phyloP scores from a whole-genome alignment of 2,797 vertebrate genomes.

The Sciurus vulgaris region DNA sequence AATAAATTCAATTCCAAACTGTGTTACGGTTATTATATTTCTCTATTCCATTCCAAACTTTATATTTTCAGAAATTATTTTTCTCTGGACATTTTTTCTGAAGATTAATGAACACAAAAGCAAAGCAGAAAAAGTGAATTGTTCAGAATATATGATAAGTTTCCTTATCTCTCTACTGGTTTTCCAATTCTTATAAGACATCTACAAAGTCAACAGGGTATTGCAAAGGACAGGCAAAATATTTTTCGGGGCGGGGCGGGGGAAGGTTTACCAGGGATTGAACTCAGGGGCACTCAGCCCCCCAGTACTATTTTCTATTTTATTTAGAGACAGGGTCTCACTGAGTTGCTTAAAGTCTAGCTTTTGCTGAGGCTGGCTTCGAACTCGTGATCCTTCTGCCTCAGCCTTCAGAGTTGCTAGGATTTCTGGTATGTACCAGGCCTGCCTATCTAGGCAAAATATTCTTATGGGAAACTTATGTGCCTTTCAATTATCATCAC shows the following conservation, averaged over 20 bases:
- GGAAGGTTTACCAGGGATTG: too few relatives aligned
- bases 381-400: too few relatives aligned
- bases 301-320: too few relatives aligned
- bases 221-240: not conserved
- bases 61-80: not conserved
- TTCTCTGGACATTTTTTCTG: slow-evolving; percentile 1
- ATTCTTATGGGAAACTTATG: not conserved
- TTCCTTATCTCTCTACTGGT: slow-evolving; percentile 22
- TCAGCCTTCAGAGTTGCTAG: too few relatives aligned
- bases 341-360: too few relatives aligned
- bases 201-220: not conserved
- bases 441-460: not conserved
- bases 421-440: too few relatives aligned
- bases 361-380: too few relatives aligned
- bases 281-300: too few relatives aligned
- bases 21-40: not conserved
- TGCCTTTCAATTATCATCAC: not conserved
- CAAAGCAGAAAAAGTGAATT: not conserved
- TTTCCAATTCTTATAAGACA: not conserved
- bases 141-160: not conserved
- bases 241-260: not conserved
- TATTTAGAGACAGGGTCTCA: too few relatives aligned
- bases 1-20: not conserved
- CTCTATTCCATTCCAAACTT: not conserved
- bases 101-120: slow-evolving; percentile 12